These are phyloP conservation scores for Bombyx mandarina DNA, from an alignment of 1,140 invertebrate genomes.

Conservation along the genomic window DNA sequence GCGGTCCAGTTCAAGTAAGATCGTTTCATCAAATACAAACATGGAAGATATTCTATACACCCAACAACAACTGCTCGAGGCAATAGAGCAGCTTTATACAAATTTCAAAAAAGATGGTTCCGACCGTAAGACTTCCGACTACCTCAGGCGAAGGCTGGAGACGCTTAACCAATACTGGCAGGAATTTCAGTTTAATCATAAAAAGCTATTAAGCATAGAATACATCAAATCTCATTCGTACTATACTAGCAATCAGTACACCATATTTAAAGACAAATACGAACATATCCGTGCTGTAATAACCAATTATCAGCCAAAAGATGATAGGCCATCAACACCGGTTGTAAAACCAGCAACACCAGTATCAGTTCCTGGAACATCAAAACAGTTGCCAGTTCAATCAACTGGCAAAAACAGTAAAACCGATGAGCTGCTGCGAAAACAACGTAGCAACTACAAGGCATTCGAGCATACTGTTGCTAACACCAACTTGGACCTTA, in stretches of 20 bases:
- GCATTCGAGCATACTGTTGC: slow-evolving; percentile 3
- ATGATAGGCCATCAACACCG: neutral
- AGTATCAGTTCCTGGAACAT: too few relatives aligned
- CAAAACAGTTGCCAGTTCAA: too few relatives aligned
- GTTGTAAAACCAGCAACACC: neutral
- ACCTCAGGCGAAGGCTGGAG: neutral
- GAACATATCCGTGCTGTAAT: neutral
- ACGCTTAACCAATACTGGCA: slow-evolving; percentile 6
- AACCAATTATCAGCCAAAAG: neutral
- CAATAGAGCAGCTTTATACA: slow-evolving; percentile 1
- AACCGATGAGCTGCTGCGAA: slow-evolving; percentile 5
- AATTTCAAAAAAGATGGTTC: slow-evolving; percentile 8
- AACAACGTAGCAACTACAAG: slow-evolving; percentile 7
- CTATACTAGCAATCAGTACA: too few relatives aligned
- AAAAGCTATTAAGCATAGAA: neutral
- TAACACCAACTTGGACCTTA: slow-evolving; percentile 4
- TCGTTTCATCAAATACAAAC: too few relatives aligned
- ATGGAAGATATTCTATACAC: too few relatives aligned
- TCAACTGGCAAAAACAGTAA: neutral
- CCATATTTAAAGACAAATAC: too few relatives aligned
- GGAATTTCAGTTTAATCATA: slow-evolving; percentile 6
- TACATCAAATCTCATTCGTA: too few relatives aligned
- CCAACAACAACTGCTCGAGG: neutral
- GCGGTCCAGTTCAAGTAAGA: too few relatives aligned
- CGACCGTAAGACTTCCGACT: slow-evolving; percentile 3